Base-by-base conservation (phyloP, 2,888 invertebrate species). In the Drosophila melanosoma region DNA sequence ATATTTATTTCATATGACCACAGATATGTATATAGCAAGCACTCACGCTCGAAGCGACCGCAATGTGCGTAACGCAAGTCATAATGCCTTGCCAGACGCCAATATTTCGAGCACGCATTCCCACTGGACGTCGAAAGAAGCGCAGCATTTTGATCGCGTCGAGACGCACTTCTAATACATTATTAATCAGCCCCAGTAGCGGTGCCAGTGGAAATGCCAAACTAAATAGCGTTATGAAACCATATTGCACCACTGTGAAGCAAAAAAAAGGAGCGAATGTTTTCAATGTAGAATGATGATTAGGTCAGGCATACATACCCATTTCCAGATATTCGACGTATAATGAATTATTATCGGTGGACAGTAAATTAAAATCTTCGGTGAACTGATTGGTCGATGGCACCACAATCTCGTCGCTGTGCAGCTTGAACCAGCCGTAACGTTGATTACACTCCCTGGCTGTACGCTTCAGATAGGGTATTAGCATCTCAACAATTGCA, bases 261-360 rank as follows among this genome's bases (percentile, higher is more conserved):
- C 33, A 23, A 11, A 20, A 7, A 36, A 56, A 48, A 8, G 40
- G 45, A 51, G 23, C 12, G 10, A 45, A 4, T n/a, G 8, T n/a
- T 56, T 32, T 17, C 1, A 12, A 29, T 32, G 17, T 15, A 11
- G n/a, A 7, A 36, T 23, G 6, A 7, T 7, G 7, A 6, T 12
- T 17, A 7, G 45, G 32, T 10, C 2, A 3, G 7, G 12, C 10
- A 33, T 7, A 12, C 73, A 92, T 91, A 96, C 96, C 95, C 97
- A 98, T 97, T 94, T 97, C 97, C 63, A 97, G 94, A 93, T 97
- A 97, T 92, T 97, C 97, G 54, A 95, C 94, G 92, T 97, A 97
- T 51, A 98, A 93, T 38, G 96, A 96, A 71, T 95, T 94, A 26
- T 95, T 95, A 62, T 95, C 94, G 91, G 95, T 94, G 53, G 95